Evolutionary conservation across 2,888 invertebrate genomes (phyloP).

Genomic region (Atherix ibis): DNA sequence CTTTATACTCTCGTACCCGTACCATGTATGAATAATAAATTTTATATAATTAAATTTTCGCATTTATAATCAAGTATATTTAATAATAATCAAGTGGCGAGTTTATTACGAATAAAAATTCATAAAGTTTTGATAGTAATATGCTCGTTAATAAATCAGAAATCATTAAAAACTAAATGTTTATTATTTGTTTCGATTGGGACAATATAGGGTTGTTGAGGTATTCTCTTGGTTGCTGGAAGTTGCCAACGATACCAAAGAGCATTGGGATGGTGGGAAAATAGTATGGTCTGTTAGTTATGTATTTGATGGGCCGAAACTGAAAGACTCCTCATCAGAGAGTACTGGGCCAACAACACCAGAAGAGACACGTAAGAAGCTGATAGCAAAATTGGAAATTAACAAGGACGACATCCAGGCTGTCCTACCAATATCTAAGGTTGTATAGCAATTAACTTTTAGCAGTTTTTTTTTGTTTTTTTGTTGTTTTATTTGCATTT

Average conservation of each 20-base stretch:
- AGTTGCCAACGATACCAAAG: conserved; percentile 63
- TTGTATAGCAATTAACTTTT: conserved; percentile 23
- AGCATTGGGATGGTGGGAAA: conserved; percentile 65
- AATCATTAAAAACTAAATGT: not conserved
- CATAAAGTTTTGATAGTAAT: no score
- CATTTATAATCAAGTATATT: no score
- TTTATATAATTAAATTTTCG: no score
- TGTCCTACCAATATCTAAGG: conserved; percentile 86
- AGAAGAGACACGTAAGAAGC: conserved; percentile 41
- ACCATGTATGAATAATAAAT: no score
- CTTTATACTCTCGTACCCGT: no score
- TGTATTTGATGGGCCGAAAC: conserved; percentile 42
- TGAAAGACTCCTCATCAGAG: conserved; percentile 23
- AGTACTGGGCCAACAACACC: conserved; percentile 20
- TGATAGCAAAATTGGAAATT: conserved; percentile 71
- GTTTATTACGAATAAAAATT: no score
- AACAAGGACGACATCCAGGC: conserved; percentile 90
- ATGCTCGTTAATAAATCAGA: no score
- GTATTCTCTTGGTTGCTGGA: conserved; percentile 85
- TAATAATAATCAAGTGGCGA: no score
- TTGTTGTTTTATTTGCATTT: conserved; percentile 4
- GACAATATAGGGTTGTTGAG: conserved; percentile 47
- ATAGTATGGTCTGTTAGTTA: conserved; percentile 77
- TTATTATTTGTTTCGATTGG: not conserved
- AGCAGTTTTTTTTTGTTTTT: conserved; percentile 8